Conservation (phyloP, 1,140 invertebrate genomes). For the Penaeus indicus region DNA sequence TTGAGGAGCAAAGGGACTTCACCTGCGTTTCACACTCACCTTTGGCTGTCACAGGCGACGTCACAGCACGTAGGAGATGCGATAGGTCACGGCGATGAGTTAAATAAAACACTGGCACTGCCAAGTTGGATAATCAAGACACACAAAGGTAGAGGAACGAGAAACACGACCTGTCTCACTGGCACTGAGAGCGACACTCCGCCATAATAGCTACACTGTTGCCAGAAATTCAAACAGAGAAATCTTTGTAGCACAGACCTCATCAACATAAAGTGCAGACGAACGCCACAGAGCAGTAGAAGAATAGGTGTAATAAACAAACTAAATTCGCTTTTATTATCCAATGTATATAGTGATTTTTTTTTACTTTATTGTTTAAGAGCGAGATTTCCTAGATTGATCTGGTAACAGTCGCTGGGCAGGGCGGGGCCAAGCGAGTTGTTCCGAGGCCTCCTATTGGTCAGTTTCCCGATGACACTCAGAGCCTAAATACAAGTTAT, state of each 20-base stretch:
- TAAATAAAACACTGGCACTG: slow-evolving; percentile 45
- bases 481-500: background rate
- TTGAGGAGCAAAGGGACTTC: slow-evolving; percentile 61
- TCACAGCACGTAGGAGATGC: background rate
- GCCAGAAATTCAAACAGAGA: slow-evolving; percentile 12
- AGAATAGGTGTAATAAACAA: too few relatives aligned
- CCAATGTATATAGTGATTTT: too few relatives aligned
- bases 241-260: too few relatives aligned
- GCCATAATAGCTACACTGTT: slow-evolving; percentile 55
- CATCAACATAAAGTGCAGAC: too few relatives aligned
- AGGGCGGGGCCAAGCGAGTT: slow-evolving; percentile 56
- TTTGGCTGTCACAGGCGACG: slow-evolving; percentile 29
- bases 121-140: slow-evolving; percentile 33
- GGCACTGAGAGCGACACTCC: slow-evolving; percentile 52
- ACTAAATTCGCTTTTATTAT: too few relatives aligned
- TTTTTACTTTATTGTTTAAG: background rate
- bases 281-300: too few relatives aligned
- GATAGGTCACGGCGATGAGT: slow-evolving; percentile 36
- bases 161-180: slow-evolving; percentile 43
- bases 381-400: background rate
- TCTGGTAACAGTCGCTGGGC: slow-evolving; percentile 29
- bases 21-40: slow-evolving; percentile 53
- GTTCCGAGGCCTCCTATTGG: slow-evolving; percentile 39
- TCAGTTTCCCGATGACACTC: background rate
- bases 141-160: slow-evolving; percentile 42